Evolutionary conservation across 2,113 vertebrate species (phyloP).

Genomic region (Phocoena phocoena): DNA sequence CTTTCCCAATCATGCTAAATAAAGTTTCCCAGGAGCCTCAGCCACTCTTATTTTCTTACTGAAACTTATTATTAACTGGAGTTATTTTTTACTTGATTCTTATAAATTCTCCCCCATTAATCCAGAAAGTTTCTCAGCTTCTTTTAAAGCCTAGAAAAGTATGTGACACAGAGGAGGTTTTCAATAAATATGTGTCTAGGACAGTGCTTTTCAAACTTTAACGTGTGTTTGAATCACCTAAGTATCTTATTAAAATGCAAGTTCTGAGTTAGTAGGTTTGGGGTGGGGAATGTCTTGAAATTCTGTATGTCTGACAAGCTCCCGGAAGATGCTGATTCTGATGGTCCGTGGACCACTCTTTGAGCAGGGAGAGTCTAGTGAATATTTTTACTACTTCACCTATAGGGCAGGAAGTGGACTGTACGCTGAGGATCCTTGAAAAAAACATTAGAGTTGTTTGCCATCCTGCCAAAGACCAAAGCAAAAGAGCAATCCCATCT

Average conservation of each 20-base stretch:
- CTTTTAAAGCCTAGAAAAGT: neutral
- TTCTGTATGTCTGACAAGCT: neutral
- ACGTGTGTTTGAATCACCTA: neutral
- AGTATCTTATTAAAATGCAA: constrained; percentile 10
- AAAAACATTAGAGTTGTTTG: constrained; percentile 8
- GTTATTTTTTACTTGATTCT: constrained; percentile 1
- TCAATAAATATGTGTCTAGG: constrained; percentile 35
- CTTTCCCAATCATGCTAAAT: neutral
- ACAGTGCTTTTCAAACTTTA: constrained; percentile 16
- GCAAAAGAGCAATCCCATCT: constrained; percentile 20
- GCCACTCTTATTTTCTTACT: neutral
- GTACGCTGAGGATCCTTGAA: neutral
- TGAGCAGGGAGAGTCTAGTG: neutral
- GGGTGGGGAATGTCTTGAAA: neutral
- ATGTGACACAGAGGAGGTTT: neutral
- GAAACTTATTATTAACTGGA: neutral
- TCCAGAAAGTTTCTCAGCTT: neutral
- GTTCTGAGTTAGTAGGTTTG: neutral
- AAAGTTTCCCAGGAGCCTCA: neutral
- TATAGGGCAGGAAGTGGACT: neutral
- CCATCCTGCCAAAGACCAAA: constrained; percentile 48
- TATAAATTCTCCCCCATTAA: neutral
- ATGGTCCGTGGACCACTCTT: neutral
- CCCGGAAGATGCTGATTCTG: neutral
- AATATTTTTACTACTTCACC: neutral